These are phyloP conservation scores for Colletes latitarsis DNA, from an alignment of 1,140 invertebrate species.

Conservation along the genomic window DNA sequence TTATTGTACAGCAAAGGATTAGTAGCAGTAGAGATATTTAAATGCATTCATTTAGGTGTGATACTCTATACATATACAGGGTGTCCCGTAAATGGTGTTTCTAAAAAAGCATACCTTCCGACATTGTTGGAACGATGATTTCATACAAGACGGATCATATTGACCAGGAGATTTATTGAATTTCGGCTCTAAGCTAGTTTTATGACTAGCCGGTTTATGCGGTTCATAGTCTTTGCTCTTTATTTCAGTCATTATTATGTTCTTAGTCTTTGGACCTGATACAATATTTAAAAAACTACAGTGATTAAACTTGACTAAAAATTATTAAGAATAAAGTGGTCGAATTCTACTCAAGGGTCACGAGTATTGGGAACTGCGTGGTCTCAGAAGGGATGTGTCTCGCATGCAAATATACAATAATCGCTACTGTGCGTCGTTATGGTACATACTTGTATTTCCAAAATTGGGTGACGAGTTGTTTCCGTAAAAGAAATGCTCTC, in stretches of 20 bases:
- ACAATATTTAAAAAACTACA: not conserved
- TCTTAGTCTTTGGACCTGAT: conserved; percentile 42
- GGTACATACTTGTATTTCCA: conserved; percentile 30
- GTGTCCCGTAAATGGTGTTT: too few relatives aligned
- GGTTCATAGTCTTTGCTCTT: conserved; percentile 65
- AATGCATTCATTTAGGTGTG: not conserved
- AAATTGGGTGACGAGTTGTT: conserved; percentile 36
- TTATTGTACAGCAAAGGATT: too few relatives aligned
- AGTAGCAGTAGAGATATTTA: not conserved
- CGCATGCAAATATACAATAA: not conserved
- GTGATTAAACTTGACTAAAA: not conserved
- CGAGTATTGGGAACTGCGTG: too few relatives aligned
- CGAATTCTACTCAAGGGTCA: not conserved
- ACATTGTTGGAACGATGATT: conserved; percentile 28
- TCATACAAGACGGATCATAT: conserved; percentile 50
- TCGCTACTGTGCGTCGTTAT: not conserved
- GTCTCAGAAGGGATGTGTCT: too few relatives aligned
- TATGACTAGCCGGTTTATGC: conserved; percentile 74
- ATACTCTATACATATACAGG: too few relatives aligned
- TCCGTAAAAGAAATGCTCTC: conserved; percentile 68
- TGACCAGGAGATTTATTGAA: conserved; percentile 53
- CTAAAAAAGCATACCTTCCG: conserved; percentile 50
- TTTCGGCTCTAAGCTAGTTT: conserved; percentile 67
- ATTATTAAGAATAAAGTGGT: not conserved
- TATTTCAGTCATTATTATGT: conserved; percentile 36